Evolutionary conservation across 2,113 vertebrate species (phyloP).

Genomic region (Podarcis muralis): DNA sequence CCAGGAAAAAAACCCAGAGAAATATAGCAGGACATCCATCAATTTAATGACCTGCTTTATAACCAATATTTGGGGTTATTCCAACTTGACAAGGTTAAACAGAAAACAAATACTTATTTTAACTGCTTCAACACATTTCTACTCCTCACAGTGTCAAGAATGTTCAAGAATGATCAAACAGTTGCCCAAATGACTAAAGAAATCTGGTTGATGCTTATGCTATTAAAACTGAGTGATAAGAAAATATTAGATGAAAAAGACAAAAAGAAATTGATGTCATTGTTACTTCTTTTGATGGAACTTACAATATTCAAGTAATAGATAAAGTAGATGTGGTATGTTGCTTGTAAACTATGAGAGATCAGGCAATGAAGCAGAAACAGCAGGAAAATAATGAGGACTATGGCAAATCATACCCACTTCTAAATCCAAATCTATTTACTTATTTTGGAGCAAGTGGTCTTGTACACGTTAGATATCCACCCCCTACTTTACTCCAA

Average conservation of each 20-base stretch:
- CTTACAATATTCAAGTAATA: neutral
- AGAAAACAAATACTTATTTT: constrained; percentile 28
- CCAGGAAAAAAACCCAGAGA: constrained; percentile 30
- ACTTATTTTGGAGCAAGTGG: no score
- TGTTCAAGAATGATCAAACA: neutral
- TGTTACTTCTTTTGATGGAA: neutral
- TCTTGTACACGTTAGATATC: no score
- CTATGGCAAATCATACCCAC: neutral
- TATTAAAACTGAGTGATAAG: neutral
- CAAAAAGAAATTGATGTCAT: neutral
- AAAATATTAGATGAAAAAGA: neutral
- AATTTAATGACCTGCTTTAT: constrained; percentile 46
- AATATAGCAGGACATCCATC: constrained; percentile 29
- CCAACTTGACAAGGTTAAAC: constrained; percentile 30
- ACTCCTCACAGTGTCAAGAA: neutral
- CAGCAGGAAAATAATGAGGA: neutral
- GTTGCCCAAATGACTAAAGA: constrained; percentile 26
- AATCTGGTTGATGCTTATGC: neutral
- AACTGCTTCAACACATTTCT: constrained; percentile 18
- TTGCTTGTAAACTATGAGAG: neutral
- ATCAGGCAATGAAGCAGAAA: neutral
- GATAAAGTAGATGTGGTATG: neutral
- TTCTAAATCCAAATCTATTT: no score
- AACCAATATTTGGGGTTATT: constrained; percentile 35
- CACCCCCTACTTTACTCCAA: no score